phyloP scores from a whole-genome alignment of 2,888 invertebrate genomes.

The Aleiodes testaceus region DNA sequence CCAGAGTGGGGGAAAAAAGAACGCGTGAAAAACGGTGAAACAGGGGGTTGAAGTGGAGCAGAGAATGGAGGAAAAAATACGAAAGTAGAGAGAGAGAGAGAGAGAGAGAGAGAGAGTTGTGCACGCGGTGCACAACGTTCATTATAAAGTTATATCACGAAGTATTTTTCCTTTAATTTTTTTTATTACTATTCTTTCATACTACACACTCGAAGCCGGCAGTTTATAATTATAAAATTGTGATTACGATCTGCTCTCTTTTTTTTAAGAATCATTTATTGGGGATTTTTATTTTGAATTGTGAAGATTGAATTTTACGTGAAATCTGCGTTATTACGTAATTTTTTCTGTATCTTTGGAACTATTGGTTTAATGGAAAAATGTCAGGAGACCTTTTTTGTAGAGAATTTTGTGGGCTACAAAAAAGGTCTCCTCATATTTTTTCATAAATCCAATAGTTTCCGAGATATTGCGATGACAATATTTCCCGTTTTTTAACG shows the following conservation, averaged over 20 bases:
- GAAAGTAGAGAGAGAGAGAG: not conserved
- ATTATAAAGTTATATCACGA: conserved; percentile 27
- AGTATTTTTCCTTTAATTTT: conserved; percentile 22
- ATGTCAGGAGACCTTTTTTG: too few relatives aligned
- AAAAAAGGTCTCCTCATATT: too few relatives aligned
- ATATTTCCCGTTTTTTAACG: too few relatives aligned
- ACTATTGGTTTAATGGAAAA: too few relatives aligned
- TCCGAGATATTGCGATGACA: too few relatives aligned
- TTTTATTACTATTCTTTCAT: not conserved
- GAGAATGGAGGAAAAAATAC: not conserved
- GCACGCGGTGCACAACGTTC: conserved; percentile 29
- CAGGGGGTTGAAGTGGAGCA: not conserved
- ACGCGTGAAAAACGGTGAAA: not conserved
- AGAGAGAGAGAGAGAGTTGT: too few relatives aligned
- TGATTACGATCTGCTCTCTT: not conserved
- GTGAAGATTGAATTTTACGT: too few relatives aligned
- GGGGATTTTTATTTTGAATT: not conserved
- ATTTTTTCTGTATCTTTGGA: too few relatives aligned
- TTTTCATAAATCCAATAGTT: too few relatives aligned
- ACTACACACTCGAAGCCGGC: not conserved
- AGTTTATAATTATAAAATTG: conserved; percentile 24
- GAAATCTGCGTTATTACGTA: too few relatives aligned
- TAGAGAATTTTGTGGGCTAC: too few relatives aligned
- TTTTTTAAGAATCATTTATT: not conserved
- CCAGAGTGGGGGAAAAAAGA: not conserved